Percentiles rank a stretch among this genome's conserved stretches.
Conservation (phyloP, 2,113 vertebrate genomes). For the Pampusana beccarii region DNA sequence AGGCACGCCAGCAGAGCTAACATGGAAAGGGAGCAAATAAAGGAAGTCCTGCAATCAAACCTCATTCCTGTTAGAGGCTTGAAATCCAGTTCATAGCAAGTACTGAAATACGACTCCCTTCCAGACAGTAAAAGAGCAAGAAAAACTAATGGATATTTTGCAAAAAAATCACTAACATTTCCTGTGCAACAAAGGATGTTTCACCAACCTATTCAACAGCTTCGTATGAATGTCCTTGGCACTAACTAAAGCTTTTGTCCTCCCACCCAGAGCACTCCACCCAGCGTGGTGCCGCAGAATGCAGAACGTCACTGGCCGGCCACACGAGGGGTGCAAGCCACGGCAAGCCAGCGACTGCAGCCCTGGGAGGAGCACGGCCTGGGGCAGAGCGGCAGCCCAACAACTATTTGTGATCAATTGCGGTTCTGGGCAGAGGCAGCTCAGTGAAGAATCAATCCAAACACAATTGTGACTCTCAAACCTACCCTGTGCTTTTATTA, state of each 20-base stretch:
- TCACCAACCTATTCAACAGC: neutral
- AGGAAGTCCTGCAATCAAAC: neutral
- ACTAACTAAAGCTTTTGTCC: neutral
- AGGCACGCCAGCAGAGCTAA: neutral
- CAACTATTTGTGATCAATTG: neutral
- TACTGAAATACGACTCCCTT: neutral
- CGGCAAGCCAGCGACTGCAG: neutral
- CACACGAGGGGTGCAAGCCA: neutral
- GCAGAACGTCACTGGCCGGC: too few relatives aligned
- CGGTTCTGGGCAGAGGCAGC: neutral
- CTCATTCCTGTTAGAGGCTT: neutral
- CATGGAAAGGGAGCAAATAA: neutral
- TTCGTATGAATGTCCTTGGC: neutral
- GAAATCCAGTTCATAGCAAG: neutral
- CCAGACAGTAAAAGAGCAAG: neutral
- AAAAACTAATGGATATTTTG: neutral
- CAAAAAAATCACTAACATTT: neutral
- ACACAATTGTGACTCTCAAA: neutral
- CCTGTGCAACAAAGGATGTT: neutral
- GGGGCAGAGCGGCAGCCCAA: neutral
- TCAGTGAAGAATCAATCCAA: constrained; percentile 12
- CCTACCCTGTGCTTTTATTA: neutral
- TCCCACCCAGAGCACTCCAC: neutral
- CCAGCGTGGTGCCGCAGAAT: neutral
- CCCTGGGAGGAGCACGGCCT: neutral